These are phyloP conservation scores for Oophaga sylvatica DNA, from an alignment of 2,797 vertebrate species.

Conservation along the genomic window DNA sequence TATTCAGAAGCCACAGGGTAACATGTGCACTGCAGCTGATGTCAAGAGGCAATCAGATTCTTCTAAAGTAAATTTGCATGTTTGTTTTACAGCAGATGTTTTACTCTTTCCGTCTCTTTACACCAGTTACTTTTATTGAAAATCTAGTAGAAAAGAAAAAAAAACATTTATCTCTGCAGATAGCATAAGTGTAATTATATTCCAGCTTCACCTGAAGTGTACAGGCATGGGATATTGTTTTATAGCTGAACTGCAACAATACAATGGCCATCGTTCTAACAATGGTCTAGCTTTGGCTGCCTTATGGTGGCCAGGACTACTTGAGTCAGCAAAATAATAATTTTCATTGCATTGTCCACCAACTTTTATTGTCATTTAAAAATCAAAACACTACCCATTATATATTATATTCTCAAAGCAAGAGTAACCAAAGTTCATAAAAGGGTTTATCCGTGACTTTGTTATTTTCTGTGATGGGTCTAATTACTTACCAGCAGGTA, in stretches of 20 bases:
- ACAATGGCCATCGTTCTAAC: no score
- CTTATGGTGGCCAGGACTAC: no score
- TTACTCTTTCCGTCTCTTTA: slow-evolving; percentile 63
- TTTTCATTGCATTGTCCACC: no score
- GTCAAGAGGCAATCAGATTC: slow-evolving; percentile 60
- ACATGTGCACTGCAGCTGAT: slow-evolving; percentile 67
- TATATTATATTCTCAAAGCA: no score
- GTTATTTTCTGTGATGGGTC: no score
- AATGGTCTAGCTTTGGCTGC: no score
- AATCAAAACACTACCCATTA: no score
- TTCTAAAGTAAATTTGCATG: slow-evolving; percentile 64
- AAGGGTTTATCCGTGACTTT: no score
- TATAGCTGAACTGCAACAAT: not conserved
- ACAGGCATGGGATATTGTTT: not conserved
- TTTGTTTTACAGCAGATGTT: slow-evolving; percentile 68
- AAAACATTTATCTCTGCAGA: slow-evolving; percentile 30
- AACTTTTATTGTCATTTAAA: no score
- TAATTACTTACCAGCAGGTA: no score
- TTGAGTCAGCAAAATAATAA: no score
- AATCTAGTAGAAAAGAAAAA: slow-evolving; percentile 52
- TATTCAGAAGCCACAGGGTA: slow-evolving; percentile 57
- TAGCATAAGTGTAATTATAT: not conserved
- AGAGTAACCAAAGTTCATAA: no score
- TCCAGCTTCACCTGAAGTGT: not conserved
- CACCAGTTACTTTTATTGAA: slow-evolving; percentile 60